Percentiles rank a stretch among this genome's conserved stretches.
phyloP scores from a whole-genome alignment of 2,113 vertebrate species.

The Urocolius indicus region DNA sequence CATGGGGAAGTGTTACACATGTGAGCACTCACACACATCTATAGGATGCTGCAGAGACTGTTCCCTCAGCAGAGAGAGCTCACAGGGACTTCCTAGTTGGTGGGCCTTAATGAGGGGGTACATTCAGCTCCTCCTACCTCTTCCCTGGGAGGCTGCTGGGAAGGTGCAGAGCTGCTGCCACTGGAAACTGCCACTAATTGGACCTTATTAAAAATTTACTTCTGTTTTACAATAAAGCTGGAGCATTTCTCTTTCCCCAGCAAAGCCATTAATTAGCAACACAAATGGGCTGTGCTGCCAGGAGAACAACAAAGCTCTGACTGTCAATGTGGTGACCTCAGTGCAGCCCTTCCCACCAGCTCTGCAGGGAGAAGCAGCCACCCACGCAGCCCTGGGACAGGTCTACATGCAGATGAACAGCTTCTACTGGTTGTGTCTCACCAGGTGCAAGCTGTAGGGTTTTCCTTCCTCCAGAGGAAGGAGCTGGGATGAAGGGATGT shows the following conservation, averaged over 20 bases:
- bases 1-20: accelerated
- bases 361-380: neutral
- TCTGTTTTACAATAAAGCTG: constrained; percentile 40
- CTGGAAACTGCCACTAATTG: constrained; percentile 32
- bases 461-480: neutral
- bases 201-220: constrained; percentile 57
- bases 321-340: neutral
- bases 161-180: neutral
- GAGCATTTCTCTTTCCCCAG: constrained; percentile 41
- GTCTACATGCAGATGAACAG: neutral
- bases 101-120: neutral
- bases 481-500: neutral
- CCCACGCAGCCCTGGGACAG: neutral
- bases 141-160: neutral
- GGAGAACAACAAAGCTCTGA: neutral
- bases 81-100: neutral
- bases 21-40: accelerated
- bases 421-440: neutral
- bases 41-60: neutral
- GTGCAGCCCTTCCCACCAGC: neutral
- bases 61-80: neutral
- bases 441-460: neutral
- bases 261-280: constrained; percentile 44
- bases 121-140: neutral
- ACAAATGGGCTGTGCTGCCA: neutral